Conservation (phyloP, 2,888 invertebrate species). For the Ophion costatus region DNA sequence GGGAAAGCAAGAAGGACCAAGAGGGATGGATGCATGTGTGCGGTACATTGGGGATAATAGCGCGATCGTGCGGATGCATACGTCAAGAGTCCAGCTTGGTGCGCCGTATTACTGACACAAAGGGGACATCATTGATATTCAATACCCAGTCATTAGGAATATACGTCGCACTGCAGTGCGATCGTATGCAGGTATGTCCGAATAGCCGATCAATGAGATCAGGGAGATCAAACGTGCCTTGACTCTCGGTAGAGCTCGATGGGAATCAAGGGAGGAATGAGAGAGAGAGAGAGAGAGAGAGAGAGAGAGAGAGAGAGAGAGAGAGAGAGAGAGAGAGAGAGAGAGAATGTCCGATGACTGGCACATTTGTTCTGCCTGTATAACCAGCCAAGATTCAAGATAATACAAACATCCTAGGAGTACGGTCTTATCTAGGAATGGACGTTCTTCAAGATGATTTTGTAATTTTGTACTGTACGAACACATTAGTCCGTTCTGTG, state of each 20-base stretch:
- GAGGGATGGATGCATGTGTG: too few species aligned
- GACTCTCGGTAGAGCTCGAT: slow-evolving; percentile 43
- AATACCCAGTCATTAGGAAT: slow-evolving; percentile 53
- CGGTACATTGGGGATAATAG: slow-evolving; percentile 23
- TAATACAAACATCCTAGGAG: neutral
- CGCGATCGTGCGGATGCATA: slow-evolving; percentile 6
- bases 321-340: neutral
- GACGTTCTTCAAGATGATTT: neutral
- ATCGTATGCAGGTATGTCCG: slow-evolving; percentile 4
- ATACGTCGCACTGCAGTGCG: slow-evolving; percentile 2
- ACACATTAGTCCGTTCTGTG: too few species aligned
- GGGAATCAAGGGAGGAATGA: neutral
- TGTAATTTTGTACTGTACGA: too few species aligned
- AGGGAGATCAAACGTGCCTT: slow-evolving; percentile 46
- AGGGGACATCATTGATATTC: slow-evolving; percentile 48
- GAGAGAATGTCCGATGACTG: neutral
- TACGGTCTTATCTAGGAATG: neutral
- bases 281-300: neutral
- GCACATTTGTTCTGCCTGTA: neutral
- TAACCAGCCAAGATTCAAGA: neutral
- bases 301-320: neutral
- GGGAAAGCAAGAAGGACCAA: neutral
- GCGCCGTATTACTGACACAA: slow-evolving; percentile 1
- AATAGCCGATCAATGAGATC: slow-evolving; percentile 42
- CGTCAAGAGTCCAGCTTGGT: neutral